These are phyloP conservation scores for Vanessa atalanta DNA, from an alignment of 1,140 invertebrate species.

Conservation along the genomic window DNA sequence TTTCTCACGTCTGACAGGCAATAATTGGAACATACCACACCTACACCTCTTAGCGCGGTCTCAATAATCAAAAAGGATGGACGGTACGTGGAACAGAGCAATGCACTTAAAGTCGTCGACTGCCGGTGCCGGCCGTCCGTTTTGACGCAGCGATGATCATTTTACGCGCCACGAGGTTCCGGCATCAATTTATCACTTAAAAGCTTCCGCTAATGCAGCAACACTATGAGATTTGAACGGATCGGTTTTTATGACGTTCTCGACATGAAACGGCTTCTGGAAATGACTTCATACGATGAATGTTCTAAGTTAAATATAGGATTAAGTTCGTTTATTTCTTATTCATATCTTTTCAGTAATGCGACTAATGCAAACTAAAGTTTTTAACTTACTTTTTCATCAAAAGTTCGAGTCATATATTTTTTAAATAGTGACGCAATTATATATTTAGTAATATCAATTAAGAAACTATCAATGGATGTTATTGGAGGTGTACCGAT, in stretches of 20 bases:
- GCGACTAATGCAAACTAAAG: background rate
- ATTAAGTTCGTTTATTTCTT: slow-evolving; percentile 14
- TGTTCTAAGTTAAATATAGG: slow-evolving; percentile 36
- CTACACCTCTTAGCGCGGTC: slow-evolving; percentile 41
- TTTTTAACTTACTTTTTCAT: background rate
- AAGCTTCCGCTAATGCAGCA: slow-evolving; percentile 69
- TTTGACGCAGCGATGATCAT: slow-evolving; percentile 65
- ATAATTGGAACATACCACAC: slow-evolving; percentile 44
- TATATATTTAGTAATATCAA: background rate
- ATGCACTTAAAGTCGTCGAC: slow-evolving; percentile 59
- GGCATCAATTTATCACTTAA: slow-evolving; percentile 78
- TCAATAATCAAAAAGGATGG: slow-evolving; percentile 36
- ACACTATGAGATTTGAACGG: slow-evolving; percentile 49
- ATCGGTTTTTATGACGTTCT: slow-evolving; percentile 52
- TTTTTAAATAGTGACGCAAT: background rate
- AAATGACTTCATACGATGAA: slow-evolving; percentile 42
- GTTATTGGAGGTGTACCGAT: slow-evolving; percentile 6
- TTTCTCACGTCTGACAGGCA: slow-evolving; percentile 12
- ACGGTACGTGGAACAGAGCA: slow-evolving; percentile 47
- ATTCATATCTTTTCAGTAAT: background rate
- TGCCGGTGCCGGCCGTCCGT: slow-evolving; percentile 46
- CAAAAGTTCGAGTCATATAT: too few relatives aligned
- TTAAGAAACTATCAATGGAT: background rate
- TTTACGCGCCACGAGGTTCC: slow-evolving; percentile 74
- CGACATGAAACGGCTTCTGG: slow-evolving; percentile 43